Conservation (phyloP, 2,797 vertebrate species). For the Fundulus diaphanus region DNA sequence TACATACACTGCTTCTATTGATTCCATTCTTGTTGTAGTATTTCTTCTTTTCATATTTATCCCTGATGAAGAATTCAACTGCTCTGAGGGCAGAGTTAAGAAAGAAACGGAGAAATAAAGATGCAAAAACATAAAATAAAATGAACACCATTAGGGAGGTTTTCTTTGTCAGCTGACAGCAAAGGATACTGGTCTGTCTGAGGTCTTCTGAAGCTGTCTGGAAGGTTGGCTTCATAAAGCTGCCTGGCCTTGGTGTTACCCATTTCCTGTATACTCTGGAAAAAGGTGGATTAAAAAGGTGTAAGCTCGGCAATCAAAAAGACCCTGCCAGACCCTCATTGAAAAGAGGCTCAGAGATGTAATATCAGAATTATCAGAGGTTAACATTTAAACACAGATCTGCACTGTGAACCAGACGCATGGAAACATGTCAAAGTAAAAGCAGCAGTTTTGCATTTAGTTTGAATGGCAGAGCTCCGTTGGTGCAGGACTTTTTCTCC, state of each 20-base stretch:
- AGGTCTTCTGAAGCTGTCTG: constrained; percentile 95
- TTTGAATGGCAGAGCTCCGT: background rate
- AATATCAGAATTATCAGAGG: background rate
- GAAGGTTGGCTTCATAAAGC: constrained; percentile 94
- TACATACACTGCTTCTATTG: constrained; percentile 81
- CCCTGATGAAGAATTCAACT: constrained; percentile 97
- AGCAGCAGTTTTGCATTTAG: constrained; percentile 1
- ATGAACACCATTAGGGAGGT: background rate
- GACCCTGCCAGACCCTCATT: background rate
- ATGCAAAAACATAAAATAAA: background rate
- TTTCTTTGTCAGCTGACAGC: background rate
- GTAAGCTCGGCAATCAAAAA: background rate
- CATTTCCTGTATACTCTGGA: constrained; percentile 94
- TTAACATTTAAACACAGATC: background rate
- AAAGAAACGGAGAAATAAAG: constrained; percentile 7
- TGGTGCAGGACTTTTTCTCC: background rate
- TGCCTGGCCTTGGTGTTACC: constrained; percentile 93
- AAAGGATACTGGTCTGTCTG: constrained; percentile 98
- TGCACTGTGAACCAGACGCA: background rate
- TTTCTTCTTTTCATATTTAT: constrained; percentile 98
- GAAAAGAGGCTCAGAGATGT: background rate
- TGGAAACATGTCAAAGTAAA: background rate
- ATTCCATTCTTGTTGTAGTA: constrained; percentile 92
- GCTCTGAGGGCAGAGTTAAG: constrained; percentile 84
- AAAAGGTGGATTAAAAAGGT: constrained; percentile 41